phyloP scores from a whole-genome alignment of 2,888 invertebrate genomes.

The Amphipoea lucens region DNA sequence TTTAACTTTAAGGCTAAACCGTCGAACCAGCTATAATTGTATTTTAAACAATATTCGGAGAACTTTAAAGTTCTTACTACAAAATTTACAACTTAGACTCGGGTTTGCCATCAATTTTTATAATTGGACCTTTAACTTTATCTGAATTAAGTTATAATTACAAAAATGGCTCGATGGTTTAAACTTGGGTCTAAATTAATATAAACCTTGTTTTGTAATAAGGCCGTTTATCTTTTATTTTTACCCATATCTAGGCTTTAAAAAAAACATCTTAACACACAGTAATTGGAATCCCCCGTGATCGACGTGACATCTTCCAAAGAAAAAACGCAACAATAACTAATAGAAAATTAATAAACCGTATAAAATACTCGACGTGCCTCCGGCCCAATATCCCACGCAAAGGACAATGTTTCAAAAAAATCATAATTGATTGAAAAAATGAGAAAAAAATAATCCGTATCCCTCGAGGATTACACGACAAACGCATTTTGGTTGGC shows the following conservation, averaged over 20 bases:
- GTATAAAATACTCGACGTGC: constrained; percentile 75
- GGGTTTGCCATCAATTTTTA: too few species aligned
- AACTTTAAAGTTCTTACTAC: too few species aligned
- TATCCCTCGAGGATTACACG: constrained; percentile 89
- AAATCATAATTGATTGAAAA: constrained; percentile 83
- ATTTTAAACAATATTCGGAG: too few species aligned
- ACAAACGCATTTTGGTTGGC: constrained; percentile 89
- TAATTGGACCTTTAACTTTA: too few species aligned
- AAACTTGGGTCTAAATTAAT: too few species aligned
- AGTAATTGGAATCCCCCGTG: constrained; percentile 42
- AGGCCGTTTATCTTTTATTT: not conserved
- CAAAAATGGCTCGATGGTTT: too few species aligned
- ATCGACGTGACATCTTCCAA: constrained; percentile 52
- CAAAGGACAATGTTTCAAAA: constrained; percentile 79
- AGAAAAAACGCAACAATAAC: constrained; percentile 74
- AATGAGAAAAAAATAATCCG: constrained; percentile 82
- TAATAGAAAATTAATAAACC: constrained; percentile 85
- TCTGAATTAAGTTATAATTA: too few species aligned
- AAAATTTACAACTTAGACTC: too few species aligned
- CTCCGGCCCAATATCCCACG: constrained; percentile 82
- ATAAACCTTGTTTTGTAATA: too few species aligned
- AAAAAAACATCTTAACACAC: not conserved
- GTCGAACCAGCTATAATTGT: too few species aligned
- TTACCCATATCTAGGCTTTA: not conserved
- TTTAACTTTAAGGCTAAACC: too few species aligned